Base-by-base conservation (phyloP, 2,888 invertebrate species). In the Tipula unca region DNA sequence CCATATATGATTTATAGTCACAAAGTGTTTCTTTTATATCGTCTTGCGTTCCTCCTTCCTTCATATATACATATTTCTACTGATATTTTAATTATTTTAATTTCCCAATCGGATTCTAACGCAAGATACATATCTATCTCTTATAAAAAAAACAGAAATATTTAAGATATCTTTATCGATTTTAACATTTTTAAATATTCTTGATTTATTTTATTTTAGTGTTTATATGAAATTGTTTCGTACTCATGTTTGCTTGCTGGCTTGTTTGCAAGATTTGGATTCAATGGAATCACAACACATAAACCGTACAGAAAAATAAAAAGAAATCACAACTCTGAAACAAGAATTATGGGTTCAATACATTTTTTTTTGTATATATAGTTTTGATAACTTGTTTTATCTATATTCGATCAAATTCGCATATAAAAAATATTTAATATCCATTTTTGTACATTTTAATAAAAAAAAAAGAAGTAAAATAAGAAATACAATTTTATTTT, bases 61-160 rank as follows among this genome's bases (percentile, higher is more conserved):
- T 13, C 25, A 13, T 10, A 69, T 1, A 48, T 1, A 69, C 10
- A 69, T 69, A 25, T 25, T 25, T 69, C 69, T 69, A 25, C 69
- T 69, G 69, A 69, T 69, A 69, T 69, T 69, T 69, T 69, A 69
- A 69, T 69, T 69, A 69, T 69, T 69, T 69, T 69, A 69, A 69
- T 69, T 69, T 25, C 69, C 69, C 69, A 69, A 69, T 69, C 69
- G 69, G 25, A 69, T 69, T 69, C 69, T 69, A 69, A 69, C 69
- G 25, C 69, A 69, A 69, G 69, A 69, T 69, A 17, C 69, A 69
- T 25, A 69, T 69, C 69, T 69, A 25, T 14, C 48, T n/a, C 14
- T 14, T 4, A 42, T 42, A 42, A 42, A 36, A 36, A 36, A 36
- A 42, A 42, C 14, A 69, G 10, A 69, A 69, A 69, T 69, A 25